These are phyloP conservation scores for Mastigias papua DNA, from an alignment of 30 jellyfish, hydroid and myxozoan genomes.

Conservation along the genomic window DNA sequence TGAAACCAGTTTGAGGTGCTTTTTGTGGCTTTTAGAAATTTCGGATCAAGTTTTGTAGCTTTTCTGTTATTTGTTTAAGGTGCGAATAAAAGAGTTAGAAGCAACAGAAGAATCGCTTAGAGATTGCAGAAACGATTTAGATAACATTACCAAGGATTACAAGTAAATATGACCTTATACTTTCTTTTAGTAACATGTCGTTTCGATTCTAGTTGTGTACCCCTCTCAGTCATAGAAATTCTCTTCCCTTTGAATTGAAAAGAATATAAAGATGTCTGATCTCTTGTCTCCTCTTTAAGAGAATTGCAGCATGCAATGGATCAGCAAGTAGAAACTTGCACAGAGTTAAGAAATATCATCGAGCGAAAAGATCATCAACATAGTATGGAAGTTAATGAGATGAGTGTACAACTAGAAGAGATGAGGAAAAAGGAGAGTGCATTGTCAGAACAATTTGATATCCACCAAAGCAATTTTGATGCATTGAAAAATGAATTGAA, in stretches of 20 bases:
- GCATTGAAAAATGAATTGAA: slow-evolving; percentile 56
- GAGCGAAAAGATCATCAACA: slow-evolving; percentile 59
- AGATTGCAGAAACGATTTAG: slow-evolving; percentile 52
- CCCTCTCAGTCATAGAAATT: neutral
- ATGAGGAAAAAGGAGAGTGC: slow-evolving; percentile 11
- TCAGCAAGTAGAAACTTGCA: slow-evolving; percentile 54
- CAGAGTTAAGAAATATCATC: slow-evolving; percentile 61
- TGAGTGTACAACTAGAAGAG: slow-evolving; percentile 50
- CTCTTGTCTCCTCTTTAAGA: neutral
- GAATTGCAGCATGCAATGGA: slow-evolving; percentile 65
- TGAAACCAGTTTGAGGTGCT: no score
- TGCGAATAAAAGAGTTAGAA: slow-evolving; percentile 66
- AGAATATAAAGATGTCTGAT: neutral
- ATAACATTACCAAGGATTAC: slow-evolving; percentile 37
- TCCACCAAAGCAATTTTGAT: slow-evolving; percentile 65
- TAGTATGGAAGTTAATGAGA: slow-evolving; percentile 46
- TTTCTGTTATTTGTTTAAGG: slow-evolving; percentile 6
- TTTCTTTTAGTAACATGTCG: neutral
- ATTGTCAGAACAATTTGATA: slow-evolving; percentile 63
- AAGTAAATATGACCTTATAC: slow-evolving; percentile 20
- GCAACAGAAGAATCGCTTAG: slow-evolving; percentile 32
- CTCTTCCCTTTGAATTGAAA: neutral
- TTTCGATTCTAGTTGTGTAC: neutral
- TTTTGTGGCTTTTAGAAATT: neutral
- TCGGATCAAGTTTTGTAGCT: neutral